These are phyloP conservation scores for Centrocercus urophasianus DNA, from an alignment of 2,113 vertebrate genomes.

Conservation along the genomic window DNA sequence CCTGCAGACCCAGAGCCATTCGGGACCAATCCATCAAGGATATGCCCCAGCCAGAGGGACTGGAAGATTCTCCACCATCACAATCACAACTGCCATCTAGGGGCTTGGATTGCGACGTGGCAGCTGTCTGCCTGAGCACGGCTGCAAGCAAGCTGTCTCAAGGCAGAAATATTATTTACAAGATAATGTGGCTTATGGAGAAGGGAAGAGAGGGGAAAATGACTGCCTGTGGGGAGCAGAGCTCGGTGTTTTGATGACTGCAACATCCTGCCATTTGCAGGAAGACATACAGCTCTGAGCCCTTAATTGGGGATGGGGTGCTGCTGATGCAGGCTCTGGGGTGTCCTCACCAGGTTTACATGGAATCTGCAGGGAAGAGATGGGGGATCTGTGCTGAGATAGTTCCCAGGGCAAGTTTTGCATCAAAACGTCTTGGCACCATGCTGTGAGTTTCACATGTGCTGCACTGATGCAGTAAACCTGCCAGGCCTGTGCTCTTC, in stretches of 20 bases:
- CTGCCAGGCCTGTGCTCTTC: not conserved
- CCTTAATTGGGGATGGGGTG: not conserved
- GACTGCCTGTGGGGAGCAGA: not conserved
- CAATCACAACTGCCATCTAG: not conserved
- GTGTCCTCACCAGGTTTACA: accelerated
- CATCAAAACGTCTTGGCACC: not conserved
- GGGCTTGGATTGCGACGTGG: not conserved
- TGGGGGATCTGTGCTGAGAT: not conserved
- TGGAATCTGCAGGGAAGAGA: not conserved
- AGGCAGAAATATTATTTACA: conserved; percentile 49
- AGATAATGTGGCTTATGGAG: not conserved
- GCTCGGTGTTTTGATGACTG: not conserved
- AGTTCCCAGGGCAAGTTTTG: not conserved
- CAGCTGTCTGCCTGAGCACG: not conserved
- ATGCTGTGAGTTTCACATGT: not conserved
- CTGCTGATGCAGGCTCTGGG: not conserved
- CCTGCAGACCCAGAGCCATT: not conserved
- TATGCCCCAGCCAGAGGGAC: not conserved
- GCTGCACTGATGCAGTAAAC: not conserved
- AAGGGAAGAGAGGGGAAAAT: not conserved
- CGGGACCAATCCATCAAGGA: not conserved
- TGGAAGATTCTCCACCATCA: conserved; percentile 13
- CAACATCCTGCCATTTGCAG: not conserved
- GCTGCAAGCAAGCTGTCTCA: conserved; percentile 28
- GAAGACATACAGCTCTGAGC: not conserved